Base-by-base conservation (phyloP, 2,797 vertebrate species). In the Dryobates pubescens region DNA sequence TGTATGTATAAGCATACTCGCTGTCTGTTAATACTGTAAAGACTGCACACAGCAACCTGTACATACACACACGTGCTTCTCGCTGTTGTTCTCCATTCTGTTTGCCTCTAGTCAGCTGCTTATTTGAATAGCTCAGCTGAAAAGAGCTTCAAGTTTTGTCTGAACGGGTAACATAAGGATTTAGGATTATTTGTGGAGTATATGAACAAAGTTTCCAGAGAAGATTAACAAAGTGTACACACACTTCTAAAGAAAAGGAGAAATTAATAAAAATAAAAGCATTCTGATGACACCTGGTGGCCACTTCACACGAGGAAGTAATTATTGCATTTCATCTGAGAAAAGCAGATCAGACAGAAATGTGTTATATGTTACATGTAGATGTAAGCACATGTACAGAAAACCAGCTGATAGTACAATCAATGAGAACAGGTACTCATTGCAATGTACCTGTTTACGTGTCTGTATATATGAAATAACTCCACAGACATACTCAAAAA, bases 211-310 rank as follows among this genome's bases (percentile, higher is more conserved):
- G 78, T 96, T 96, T 81, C 43, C 32, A n/a, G 67, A 74, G 63
- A 82, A 86, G 70, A 81, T 69, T 9, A 89, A 10, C 34, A 3
- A 64, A 87, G 34, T 51, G 32, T 59, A 34, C 36, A 23, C 20
- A 62, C 1, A 26, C 72, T 74, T 73, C 47, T 34, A 63, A 63
- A 95, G 89, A 95, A 94, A 89, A 76, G 29, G 73, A 36, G 29
- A 94, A 63, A 87, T 59, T 93, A 90, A 87, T 81, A 95, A 91
- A 93, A 95, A 94, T 57, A 95, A 94, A 96, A 97, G 98, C 93
- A 94, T 97, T 97, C 96, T 97, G 97, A 97, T 96, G 98, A 98
- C 98, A 98, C 97, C 98, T 98, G 96, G 97, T 98, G 98, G 98
- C 96, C 96, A 92, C 77, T 97, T 95, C 88, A 86, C 82, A 96